These are phyloP conservation scores for Gracilinanus agilis DNA, from an alignment of 2,113 vertebrate genomes.

Conservation along the genomic window DNA sequence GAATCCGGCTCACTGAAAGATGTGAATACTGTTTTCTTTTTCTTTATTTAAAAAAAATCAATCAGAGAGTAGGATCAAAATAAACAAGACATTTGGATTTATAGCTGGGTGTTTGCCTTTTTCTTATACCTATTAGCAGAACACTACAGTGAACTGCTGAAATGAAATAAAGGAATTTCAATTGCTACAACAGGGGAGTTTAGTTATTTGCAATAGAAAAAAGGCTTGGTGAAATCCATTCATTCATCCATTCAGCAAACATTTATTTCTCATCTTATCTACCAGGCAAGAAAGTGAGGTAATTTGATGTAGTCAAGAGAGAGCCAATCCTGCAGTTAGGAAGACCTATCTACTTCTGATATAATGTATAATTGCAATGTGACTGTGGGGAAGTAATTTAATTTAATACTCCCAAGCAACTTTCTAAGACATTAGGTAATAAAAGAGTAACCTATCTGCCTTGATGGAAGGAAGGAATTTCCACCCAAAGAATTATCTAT, in stretches of 20 bases:
- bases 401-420: background rate
- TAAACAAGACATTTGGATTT: slow-evolving; percentile 34
- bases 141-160: background rate
- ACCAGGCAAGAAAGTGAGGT: background rate
- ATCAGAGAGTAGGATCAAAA: background rate
- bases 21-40: background rate
- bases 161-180: slow-evolving; percentile 36
- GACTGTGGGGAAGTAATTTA: background rate
- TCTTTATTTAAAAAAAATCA: background rate
- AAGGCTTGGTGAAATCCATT: background rate
- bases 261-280: background rate
- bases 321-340: no score
- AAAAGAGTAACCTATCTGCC: background rate
- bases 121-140: slow-evolving; percentile 42
- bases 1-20: background rate
- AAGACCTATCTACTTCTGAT: background rate
- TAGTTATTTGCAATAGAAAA: background rate
- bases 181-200: background rate
- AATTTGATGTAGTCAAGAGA: background rate
- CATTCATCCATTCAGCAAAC: background rate
- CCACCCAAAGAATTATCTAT: background rate
- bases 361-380: background rate
- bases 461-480: background rate
- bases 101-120: background rate
- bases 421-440: background rate